Conservation (phyloP, 1,140 invertebrate genomes). For the Colletes latitarsis region DNA sequence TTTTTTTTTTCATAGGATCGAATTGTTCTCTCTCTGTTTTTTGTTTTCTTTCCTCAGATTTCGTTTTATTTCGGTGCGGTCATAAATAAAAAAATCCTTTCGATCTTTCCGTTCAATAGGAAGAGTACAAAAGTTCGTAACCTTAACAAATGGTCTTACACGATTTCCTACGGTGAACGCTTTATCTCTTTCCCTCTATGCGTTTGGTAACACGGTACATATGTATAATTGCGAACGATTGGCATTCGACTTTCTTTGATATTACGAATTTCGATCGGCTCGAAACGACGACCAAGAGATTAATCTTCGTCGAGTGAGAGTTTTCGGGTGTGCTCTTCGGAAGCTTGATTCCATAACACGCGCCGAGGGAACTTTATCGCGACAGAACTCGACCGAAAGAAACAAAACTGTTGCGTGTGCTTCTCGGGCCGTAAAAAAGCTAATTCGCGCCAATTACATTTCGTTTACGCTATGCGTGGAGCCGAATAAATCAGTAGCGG, state of each 20-base stretch:
- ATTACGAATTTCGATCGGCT: background rate
- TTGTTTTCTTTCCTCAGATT: constrained; percentile 42
- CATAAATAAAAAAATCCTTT: constrained; percentile 60
- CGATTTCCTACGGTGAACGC: constrained; percentile 47
- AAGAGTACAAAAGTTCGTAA: constrained; percentile 61
- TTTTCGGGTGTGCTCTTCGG: constrained; percentile 9
- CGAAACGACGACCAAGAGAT: constrained; percentile 15
- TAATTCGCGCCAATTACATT: background rate
- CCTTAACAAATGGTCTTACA: constrained; percentile 42
- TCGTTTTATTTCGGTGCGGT: constrained; percentile 51
- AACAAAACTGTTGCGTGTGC: background rate
- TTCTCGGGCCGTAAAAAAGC: constrained; percentile 1
- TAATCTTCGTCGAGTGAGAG: constrained; percentile 42
- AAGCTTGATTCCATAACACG: constrained; percentile 52
- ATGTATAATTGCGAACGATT: constrained; percentile 14
- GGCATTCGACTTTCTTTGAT: constrained; percentile 24
- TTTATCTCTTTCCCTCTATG: constrained; percentile 44
- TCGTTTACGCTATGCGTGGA: too few species aligned
- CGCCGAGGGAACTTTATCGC: background rate
- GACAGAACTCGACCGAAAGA: background rate
- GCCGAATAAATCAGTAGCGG: too few species aligned
- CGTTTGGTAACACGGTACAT: constrained; percentile 23
- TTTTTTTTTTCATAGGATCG: constrained; percentile 18
- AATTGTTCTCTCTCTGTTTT: constrained; percentile 24
- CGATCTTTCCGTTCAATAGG: constrained; percentile 46